A percentile compares a stretch with the other conserved stretches of the same genome.
phyloP scores from a whole-genome alignment of 23 tunicate species.

The Ascidia mentula region DNA sequence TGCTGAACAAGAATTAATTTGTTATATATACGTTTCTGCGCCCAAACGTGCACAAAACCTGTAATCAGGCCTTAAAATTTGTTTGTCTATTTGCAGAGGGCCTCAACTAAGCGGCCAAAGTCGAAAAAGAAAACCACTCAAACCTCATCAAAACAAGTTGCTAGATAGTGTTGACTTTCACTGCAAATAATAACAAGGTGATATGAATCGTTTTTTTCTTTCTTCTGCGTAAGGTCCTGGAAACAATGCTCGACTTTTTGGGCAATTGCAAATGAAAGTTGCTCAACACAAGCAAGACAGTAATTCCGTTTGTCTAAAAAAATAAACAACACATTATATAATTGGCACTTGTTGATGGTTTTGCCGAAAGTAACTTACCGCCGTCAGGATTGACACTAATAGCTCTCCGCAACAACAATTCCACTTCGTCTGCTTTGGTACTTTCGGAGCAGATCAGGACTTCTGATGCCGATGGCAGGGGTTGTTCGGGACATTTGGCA shows the following conservation, averaged over 20 bases:
- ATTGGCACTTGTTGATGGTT: no score
- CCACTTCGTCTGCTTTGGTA: conserved; percentile 51
- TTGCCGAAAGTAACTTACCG: background rate
- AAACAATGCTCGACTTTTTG: conserved; percentile 46
- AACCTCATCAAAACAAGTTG: conserved; percentile 74
- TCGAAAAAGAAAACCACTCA: no score
- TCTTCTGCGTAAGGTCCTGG: conserved; percentile 27
- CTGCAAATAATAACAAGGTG: conserved; percentile 42
- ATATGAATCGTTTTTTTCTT: conserved; percentile 22
- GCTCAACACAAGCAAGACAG: conserved; percentile 67
- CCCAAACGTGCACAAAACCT: no score
- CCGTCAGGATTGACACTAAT: conserved; percentile 2
- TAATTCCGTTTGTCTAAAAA: background rate
- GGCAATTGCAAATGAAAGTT: conserved; percentile 49
- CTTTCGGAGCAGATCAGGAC: conserved; percentile 45
- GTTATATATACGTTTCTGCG: background rate
- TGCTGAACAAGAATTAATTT: conserved; percentile 8
- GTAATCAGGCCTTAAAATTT: no score
- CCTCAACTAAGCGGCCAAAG: no score
- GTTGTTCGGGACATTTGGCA: conserved; percentile 6
- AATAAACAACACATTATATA: background rate
- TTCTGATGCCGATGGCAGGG: conserved; percentile 40
- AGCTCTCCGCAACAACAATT: conserved; percentile 54
- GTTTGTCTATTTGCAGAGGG: no score
- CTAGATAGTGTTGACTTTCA: conserved; percentile 55